Evolutionary conservation across 53 echinoderm and acorn worm species (phyloP), one percentile per base, ranked within the genome.

Genomic region (Holothuria leucospilota): DNA sequence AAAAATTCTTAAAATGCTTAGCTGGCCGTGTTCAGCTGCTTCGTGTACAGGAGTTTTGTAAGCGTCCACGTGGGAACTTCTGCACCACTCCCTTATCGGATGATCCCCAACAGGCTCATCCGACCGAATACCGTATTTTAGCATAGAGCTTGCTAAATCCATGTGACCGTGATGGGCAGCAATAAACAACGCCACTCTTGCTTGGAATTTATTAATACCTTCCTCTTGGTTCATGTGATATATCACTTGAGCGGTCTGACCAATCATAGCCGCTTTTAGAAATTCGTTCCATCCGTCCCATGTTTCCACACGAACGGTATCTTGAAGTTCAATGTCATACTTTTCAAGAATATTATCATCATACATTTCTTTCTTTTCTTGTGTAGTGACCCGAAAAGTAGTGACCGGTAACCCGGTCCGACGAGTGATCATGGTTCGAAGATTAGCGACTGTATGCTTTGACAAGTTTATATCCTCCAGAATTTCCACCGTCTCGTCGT

Each of bases 251-350:
- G 93, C 39, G 23, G 93, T 93, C 68, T 96, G 96, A 52, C 96
- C 96, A 38, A 94, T 91, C 42, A 93, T 87, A 15, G 94, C 87
- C 0, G 93, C 85, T 39, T 93, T 94, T 10, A 96, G 93, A 41
- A 96, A 93, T 68, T 96, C 96, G 64, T 94, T 96, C 96, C 96
- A 96, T 12, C 96, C 96, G 71, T 96, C 96, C 87, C 93, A 89
- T 13, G 96, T 96, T 69, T 94, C 87, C 83, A 96, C 66, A 13
- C 79, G 30, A 13, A 96, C 91, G 13, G 91, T 92, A 51, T 70
- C 51, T 1, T 91, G 94, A 28, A 94, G 26, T 63, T 89, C 85
- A 70, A 96, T 85, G 28, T 91, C 92, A 82, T 94, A 96, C 51
- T 65, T 74, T 24, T 81, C 84, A 11, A 96, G 53, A 0, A 73